Evolutionary conservation across 2,888 invertebrate species (phyloP), one percentile per base, ranked within the genome.

Genomic region (Leptopilina syphax): DNA sequence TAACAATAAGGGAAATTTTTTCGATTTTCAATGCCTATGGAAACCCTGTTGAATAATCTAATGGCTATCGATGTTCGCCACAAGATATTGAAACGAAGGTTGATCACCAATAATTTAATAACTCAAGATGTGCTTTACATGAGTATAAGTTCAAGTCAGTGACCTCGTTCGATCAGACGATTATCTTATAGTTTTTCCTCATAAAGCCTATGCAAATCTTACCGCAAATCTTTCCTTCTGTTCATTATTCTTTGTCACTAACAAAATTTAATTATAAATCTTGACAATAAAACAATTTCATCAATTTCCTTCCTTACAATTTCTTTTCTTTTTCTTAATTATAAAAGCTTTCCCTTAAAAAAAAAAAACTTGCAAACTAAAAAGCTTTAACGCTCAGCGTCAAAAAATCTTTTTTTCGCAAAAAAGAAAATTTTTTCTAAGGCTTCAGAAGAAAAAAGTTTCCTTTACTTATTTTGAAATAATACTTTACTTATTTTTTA

Each of bases 111-210:
- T 12, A 68, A 50, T 68, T 68, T 27, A 54, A 57, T 57, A 57
- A 54, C n/a, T 54, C 54, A 9, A 27, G 8, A 70, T 27, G 13
- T 34, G 12, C 34, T 70, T 70, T 57, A 70, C 70, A 57, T 27
- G 50, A 57, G 50, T 54, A 70, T 54, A 70, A 27, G 0, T 27
- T n/a, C 8, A 73, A 34, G 73, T 73, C 57, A 73, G 54, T 34
- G 73, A 73, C 73, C n/a, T 34, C 54, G 18, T 34, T 73, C 27
- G n/a, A n/a, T 34, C 24, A 24, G 8, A 8, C 73, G 27, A 34
- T 34, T 73, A 57, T 73, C 73, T 73, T 73, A 73, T 73, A 73
- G 27, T 54, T 34, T 63, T n/a, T n/a, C 34, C 27, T 27, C 1
- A 57, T 54, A 73, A 68, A 18, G 13, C 24, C 18, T 13, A 24